Conservation (phyloP, 2,113 vertebrate species). For the Alexandromys fortis region DNA sequence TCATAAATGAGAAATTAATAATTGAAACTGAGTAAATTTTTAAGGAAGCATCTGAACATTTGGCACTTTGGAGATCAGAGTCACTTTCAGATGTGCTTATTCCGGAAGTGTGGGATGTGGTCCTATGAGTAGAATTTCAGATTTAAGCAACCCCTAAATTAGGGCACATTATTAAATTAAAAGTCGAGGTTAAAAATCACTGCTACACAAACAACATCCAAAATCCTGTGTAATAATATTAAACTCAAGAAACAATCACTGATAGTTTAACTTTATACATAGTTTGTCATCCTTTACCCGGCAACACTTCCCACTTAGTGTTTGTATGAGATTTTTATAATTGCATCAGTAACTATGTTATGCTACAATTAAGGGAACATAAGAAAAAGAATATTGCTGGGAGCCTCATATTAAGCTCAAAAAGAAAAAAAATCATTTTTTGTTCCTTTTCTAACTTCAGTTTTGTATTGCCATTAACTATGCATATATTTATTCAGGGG, state of each 20-base stretch:
- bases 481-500: background rate
- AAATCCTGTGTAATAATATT: background rate
- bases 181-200: background rate
- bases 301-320: background rate
- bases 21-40: background rate
- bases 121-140: background rate
- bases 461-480: slow-evolving; percentile 6
- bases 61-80: background rate
- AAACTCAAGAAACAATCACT: background rate
- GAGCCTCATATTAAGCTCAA: background rate
- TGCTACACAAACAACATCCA: background rate
- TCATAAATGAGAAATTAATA: slow-evolving; percentile 53
- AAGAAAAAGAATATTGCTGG: background rate
- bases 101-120: background rate
- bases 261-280: background rate
- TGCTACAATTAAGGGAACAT: background rate
- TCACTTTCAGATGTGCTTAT: background rate
- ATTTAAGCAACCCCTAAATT: background rate
- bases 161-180: background rate
- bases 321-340: background rate
- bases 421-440: background rate
- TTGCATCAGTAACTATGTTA: background rate
- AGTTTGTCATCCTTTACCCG: background rate
- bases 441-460: background rate
- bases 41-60: background rate